Evolutionary conservation across 2,113 vertebrate species (phyloP).

Genomic region (Silurus asotus): DNA sequence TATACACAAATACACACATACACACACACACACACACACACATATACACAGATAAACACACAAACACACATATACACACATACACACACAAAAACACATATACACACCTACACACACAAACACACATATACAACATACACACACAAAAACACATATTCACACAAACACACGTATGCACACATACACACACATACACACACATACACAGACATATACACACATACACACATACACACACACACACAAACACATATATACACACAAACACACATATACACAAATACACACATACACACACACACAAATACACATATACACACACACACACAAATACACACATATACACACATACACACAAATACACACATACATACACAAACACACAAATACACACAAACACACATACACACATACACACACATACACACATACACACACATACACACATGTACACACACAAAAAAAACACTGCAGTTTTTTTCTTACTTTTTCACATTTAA

Average conservation of each 20-base stretch:
- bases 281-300: slow-evolving; percentile 49
- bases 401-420: slow-evolving; percentile 48
- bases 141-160: background rate
- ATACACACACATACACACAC: slow-evolving; percentile 49
- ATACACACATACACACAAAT: slow-evolving; percentile 52
- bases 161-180: slow-evolving; percentile 44
- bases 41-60: slow-evolving; percentile 36
- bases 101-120: no score
- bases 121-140: no score
- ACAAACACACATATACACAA: slow-evolving; percentile 39
- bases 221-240: slow-evolving; percentile 49
- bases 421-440: slow-evolving; percentile 55
- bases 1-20: slow-evolving; percentile 40
- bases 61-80: slow-evolving; percentile 37
- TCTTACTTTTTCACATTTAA: slow-evolving; percentile 30
- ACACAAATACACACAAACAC: slow-evolving; percentile 40
- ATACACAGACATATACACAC: slow-evolving; percentile 36
- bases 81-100: no score
- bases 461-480: background rate
- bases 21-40: no score
- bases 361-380: slow-evolving; percentile 53
- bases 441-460: background rate
- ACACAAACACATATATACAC: slow-evolving; percentile 54
- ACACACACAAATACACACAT: slow-evolving; percentile 40
- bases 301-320: slow-evolving; percentile 46